Conservation (phyloP, 2,113 vertebrate genomes). For the Poeciliopsis turrubarensis region DNA sequence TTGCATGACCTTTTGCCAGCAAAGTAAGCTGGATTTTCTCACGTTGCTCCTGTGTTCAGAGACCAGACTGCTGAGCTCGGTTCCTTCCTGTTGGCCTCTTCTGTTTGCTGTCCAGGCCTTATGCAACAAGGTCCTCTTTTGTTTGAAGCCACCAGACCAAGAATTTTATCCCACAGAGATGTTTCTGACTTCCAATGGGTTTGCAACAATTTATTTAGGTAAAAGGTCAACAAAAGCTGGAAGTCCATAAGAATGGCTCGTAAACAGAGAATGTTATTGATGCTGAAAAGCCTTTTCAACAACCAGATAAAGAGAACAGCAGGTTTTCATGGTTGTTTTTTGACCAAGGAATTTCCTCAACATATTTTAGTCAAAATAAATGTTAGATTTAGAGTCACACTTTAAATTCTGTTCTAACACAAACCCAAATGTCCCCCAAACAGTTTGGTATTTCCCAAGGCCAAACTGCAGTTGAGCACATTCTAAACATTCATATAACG, state of each 20-base stretch:
- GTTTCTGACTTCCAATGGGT: conserved; percentile 32
- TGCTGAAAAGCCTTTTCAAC: background rate
- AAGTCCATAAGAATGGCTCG: background rate
- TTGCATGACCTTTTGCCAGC: conserved; percentile 1
- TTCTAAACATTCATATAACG: background rate
- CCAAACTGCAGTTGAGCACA: background rate
- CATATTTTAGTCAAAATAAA: background rate
- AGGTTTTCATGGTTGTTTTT: no score
- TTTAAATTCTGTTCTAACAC: background rate
- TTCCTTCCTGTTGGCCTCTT: conserved; percentile 34
- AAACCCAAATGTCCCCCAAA: background rate
- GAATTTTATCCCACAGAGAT: conserved; percentile 26
- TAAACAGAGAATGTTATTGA: background rate
- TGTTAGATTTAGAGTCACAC: background rate
- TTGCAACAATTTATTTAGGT: background rate
- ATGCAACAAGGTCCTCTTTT: conserved; percentile 55
- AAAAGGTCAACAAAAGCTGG: background rate
- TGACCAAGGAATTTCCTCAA: background rate
- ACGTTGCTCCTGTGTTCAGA: conserved; percentile 16
- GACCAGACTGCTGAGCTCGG: conserved; percentile 58
- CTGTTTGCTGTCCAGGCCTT: conserved; percentile 33
- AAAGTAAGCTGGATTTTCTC: conserved; percentile 15
- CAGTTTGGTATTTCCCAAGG: background rate
- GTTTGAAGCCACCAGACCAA: conserved; percentile 28
- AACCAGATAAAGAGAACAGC: background rate